phyloP scores from a whole-genome alignment of 2,888 invertebrate species.

The Microchrysa polita region DNA sequence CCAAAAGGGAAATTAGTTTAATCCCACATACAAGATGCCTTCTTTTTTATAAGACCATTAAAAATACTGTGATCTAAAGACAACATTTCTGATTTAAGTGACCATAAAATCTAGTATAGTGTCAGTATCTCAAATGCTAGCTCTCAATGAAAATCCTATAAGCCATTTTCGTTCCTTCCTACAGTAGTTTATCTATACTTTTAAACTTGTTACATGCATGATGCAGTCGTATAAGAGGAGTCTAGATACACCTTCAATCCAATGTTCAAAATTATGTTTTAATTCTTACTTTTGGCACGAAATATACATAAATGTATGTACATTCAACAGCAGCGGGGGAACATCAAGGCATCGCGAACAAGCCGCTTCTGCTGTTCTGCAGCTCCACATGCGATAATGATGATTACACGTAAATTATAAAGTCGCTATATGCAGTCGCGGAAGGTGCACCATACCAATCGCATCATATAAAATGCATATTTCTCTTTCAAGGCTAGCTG shows the following conservation, averaged over 20 bases:
- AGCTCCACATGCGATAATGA: conserved; percentile 53
- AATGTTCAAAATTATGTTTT: conserved; percentile 19
- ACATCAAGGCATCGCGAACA: conserved; percentile 37
- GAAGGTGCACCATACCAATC: conserved; percentile 19
- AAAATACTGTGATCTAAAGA: too few species aligned
- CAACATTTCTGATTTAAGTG: too few species aligned
- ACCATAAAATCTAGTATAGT: too few species aligned
- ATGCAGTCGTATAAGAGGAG: background rate
- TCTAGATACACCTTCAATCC: conserved; percentile 25
- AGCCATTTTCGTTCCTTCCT: too few species aligned
- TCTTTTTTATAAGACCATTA: too few species aligned
- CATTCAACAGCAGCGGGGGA: conserved; percentile 38
- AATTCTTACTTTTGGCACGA: conserved; percentile 35
- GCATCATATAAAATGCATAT: conserved; percentile 20
- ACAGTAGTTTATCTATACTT: too few species aligned
- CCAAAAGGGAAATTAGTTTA: too few species aligned
- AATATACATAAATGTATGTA: conserved; percentile 10
- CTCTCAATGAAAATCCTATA: too few species aligned
- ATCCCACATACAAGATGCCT: too few species aligned
- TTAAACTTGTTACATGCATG: too few species aligned
- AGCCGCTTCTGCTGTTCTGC: conserved; percentile 49
- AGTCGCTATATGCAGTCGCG: conserved; percentile 31
- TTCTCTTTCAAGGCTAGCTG: conserved; percentile 31
- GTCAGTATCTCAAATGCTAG: too few species aligned
- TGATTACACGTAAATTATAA: conserved; percentile 54